Evolutionary conservation across 2,797 vertebrate species (phyloP).

Genomic region (Brotula barbata): DNA sequence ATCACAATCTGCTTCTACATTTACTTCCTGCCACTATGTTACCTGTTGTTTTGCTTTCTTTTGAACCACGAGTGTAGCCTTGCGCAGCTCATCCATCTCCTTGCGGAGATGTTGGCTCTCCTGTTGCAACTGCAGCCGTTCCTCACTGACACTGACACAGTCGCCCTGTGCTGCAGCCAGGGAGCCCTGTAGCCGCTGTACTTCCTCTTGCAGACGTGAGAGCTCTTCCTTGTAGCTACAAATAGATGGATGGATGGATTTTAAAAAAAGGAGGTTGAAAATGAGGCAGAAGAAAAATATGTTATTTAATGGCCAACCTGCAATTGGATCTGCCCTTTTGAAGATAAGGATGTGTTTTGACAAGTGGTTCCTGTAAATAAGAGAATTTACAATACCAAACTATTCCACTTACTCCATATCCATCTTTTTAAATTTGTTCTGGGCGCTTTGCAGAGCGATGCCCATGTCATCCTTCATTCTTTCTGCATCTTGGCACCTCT

Average conservation of each 20-base stretch:
- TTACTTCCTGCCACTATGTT: neutral
- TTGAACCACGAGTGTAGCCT: conserved; percentile 78
- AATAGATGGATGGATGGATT: neutral
- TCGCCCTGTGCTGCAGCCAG: conserved; percentile 84
- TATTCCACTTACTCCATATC: conserved; percentile 86
- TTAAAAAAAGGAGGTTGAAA: conserved; percentile 7
- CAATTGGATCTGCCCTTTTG: neutral
- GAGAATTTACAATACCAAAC: neutral
- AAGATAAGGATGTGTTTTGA: neutral
- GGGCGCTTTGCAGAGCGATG: conserved; percentile 83
- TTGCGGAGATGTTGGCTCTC: conserved; percentile 86
- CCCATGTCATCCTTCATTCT: conserved; percentile 85
- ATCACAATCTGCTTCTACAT: neutral
- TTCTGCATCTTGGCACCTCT: conserved; percentile 87
- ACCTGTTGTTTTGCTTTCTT: conserved; percentile 90
- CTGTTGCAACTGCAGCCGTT: conserved; percentile 89
- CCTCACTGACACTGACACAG: conserved; percentile 84
- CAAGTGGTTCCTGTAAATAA: neutral
- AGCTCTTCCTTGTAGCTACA: conserved; percentile 88
- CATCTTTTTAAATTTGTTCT: conserved; percentile 87
- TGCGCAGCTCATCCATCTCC: conserved; percentile 86
- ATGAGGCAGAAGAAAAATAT: neutral
- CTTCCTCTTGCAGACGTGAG: conserved; percentile 84
- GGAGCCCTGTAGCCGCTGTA: conserved; percentile 82
- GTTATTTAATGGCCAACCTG: no score